Evolutionary conservation across 2,113 vertebrate species (phyloP).

Genomic region (Empidonax alnorum): DNA sequence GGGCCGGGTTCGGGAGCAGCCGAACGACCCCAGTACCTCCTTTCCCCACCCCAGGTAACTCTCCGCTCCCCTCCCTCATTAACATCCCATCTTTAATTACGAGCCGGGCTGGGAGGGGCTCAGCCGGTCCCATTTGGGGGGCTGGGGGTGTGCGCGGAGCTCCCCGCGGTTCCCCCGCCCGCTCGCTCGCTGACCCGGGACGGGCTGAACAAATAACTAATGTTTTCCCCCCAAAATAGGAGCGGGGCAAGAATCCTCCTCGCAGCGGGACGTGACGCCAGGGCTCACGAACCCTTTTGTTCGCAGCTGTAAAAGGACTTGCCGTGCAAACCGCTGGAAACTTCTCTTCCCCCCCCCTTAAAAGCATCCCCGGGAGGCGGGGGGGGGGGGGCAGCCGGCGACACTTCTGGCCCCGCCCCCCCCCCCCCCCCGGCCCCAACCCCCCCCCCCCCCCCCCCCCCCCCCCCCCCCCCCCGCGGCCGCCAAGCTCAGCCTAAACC

Average conservation of each 20-base stretch:
- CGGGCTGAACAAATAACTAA: neutral
- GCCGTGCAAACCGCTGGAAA: constrained; percentile 21
- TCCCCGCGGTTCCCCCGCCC: neutral
- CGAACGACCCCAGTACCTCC: neutral
- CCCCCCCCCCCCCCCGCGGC: neutral
- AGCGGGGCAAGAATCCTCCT: constrained; percentile 44
- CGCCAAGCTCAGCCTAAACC: neutral
- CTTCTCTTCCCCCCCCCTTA: neutral
- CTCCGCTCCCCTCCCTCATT: neutral
- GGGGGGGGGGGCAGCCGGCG: neutral
- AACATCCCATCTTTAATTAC: neutral
- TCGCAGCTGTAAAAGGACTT: constrained; percentile 47
- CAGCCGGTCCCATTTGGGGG: neutral
- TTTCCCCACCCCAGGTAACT: neutral
- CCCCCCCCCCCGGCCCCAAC: no score
- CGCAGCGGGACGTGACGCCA: constrained; percentile 79
- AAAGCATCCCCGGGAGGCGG: neutral
- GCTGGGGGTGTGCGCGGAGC: neutral
- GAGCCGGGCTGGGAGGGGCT: neutral
- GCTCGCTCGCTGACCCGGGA: neutral
- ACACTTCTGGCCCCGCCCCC: no score
- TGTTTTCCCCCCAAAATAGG: neutral
- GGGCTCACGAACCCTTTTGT: constrained; percentile 57
- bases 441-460: no score
- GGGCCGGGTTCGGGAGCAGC: neutral